Conservation (phyloP, 2,797 vertebrate genomes). For the Potorous gilbertii region DNA sequence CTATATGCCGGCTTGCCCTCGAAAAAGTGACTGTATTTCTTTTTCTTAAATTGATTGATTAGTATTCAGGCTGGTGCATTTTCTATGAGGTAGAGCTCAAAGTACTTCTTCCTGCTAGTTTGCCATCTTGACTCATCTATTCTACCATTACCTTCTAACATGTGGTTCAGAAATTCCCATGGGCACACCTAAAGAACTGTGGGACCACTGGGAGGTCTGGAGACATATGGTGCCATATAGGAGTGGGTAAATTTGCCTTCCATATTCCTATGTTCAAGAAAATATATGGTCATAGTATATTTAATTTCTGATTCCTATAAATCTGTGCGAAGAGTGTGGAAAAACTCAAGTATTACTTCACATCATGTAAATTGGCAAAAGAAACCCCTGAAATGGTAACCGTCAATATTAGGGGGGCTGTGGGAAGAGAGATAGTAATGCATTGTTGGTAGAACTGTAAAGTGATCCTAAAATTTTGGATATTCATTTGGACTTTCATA, state of each 20-base stretch:
- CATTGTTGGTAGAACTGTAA: neutral
- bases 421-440: neutral
- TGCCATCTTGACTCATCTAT: neutral
- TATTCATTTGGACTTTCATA: neutral
- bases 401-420: neutral
- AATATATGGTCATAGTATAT: neutral
- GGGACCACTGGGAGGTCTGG: neutral
- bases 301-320: neutral
- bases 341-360: neutral
- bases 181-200: neutral
- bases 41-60: neutral
- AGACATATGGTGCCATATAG: neutral
- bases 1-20: neutral
- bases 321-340: neutral
- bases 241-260: neutral
- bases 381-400: neutral
- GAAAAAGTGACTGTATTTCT: neutral
- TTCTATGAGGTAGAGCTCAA: neutral
- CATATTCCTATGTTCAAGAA: neutral
- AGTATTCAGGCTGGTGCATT: neutral
- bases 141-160: neutral
- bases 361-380: neutral
- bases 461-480: neutral
- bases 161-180: neutral
- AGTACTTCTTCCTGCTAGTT: neutral